phyloP scores from a whole-genome alignment of 2,797 vertebrate genomes.

The Octomys mimax region DNA sequence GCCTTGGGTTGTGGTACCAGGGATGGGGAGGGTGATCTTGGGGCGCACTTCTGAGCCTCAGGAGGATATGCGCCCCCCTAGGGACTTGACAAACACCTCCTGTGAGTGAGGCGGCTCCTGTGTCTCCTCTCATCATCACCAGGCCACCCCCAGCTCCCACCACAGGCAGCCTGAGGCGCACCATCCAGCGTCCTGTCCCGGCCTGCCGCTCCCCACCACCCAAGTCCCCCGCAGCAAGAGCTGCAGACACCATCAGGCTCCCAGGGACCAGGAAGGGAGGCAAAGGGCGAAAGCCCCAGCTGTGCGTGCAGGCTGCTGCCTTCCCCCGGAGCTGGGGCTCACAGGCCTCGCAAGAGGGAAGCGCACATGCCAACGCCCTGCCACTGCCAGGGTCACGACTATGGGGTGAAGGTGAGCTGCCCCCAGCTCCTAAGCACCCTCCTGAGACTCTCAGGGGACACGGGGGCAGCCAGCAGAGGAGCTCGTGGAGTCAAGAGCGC shows the following conservation, averaged over 20 bases:
- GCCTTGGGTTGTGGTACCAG: background rate
- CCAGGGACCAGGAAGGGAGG: conserved; percentile 72
- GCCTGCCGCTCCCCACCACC: conserved; percentile 91
- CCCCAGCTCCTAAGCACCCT: conserved; percentile 91
- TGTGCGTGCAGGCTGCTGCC: accelerated
- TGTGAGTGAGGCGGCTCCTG: background rate
- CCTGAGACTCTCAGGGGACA: conserved; percentile 86
- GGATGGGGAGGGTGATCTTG: too few relatives aligned
- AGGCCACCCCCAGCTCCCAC: accelerated
- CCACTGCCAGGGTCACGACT: conserved; percentile 81
- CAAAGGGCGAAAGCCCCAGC: conserved; percentile 74
- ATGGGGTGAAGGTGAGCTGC: conserved; percentile 90
- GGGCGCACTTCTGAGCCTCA: accelerated
- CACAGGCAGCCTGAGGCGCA: conserved; percentile 74
- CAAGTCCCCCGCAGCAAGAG: conserved; percentile 88
- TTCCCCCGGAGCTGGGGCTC: conserved; percentile 59
- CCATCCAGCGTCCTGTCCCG: conserved; percentile 90
- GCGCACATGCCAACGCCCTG: conserved; percentile 87
- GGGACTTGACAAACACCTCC: too few relatives aligned
- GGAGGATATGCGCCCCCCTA: background rate
- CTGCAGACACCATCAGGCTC: conserved; percentile 79
- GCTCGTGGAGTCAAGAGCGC: background rate
- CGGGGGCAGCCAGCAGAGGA: conserved; percentile 75
- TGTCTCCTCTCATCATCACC: accelerated
- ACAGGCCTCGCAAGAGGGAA: conserved; percentile 90